These are phyloP conservation scores for Branchinecta sandiegonensis DNA, from an alignment of 2,888 invertebrate species.

Conservation along the genomic window DNA sequence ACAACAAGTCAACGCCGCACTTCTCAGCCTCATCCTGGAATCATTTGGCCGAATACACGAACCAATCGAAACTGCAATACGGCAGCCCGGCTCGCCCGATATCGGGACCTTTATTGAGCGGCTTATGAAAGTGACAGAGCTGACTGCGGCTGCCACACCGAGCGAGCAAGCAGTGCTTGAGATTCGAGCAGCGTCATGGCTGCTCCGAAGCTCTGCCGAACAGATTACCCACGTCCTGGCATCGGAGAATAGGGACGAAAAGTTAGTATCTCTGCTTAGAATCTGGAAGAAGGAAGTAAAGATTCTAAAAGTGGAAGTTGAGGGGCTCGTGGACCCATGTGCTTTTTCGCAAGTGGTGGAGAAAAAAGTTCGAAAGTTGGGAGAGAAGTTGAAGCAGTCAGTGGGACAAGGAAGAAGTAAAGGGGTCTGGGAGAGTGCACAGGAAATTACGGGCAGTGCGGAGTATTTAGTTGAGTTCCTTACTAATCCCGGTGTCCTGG, in stretches of 20 bases:
- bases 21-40: background rate
- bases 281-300: background rate
- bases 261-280: background rate
- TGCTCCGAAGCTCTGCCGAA: background rate
- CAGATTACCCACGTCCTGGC: background rate
- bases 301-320: background rate
- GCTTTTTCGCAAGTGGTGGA: slow-evolving; percentile 16
- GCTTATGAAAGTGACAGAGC: background rate
- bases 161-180: background rate
- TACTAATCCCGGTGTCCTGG: no score
- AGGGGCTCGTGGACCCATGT: background rate
- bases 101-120: background rate
- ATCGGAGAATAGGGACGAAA: background rate
- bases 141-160: background rate
- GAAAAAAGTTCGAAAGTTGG: background rate
- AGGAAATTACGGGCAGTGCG: no score
- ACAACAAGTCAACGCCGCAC: background rate
- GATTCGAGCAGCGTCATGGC: background rate
- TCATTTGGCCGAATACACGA: background rate
- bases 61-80: slow-evolving; percentile 6
- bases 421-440: no score
- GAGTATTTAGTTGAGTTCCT: no score
- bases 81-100: no score
- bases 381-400: background rate
- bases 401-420: no score